phyloP scores from a whole-genome alignment of 2,888 invertebrate genomes.

The Parascotia fuliginaria region DNA sequence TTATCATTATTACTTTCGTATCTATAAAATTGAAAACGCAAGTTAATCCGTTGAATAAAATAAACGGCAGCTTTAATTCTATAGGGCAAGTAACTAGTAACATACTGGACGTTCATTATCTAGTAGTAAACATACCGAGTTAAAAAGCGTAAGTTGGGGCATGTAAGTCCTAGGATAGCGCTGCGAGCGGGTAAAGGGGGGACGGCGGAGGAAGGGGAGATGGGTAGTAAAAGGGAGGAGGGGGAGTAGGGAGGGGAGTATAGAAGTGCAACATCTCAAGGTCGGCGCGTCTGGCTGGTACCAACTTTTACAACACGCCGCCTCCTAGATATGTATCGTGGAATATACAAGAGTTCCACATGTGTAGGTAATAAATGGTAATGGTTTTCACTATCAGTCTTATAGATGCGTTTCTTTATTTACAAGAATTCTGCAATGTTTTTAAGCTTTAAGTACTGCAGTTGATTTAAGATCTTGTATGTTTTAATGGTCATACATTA shows the following conservation, averaged over 20 bases:
- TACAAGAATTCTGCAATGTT: slow-evolving; percentile 16
- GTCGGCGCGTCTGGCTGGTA: slow-evolving; percentile 60
- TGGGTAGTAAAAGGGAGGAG: slow-evolving; percentile 11
- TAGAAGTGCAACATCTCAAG: slow-evolving; percentile 72
- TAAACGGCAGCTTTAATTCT: slow-evolving; percentile 20
- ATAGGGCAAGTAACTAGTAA: slow-evolving; percentile 21
- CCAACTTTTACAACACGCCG: slow-evolving; percentile 36
- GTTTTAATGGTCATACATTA: too few species aligned
- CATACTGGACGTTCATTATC: slow-evolving; percentile 22
- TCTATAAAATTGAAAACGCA: neutral
- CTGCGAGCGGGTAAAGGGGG: slow-evolving; percentile 22
- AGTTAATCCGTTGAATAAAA: neutral
- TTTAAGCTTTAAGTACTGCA: slow-evolving; percentile 5
- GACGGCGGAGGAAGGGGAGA: slow-evolving; percentile 13
- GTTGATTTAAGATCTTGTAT: neutral
- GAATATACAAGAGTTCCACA: slow-evolving; percentile 25
- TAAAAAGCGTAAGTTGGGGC: slow-evolving; percentile 39
- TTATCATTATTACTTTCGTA: neutral
- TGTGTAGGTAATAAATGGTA: slow-evolving; percentile 44
- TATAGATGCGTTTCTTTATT: slow-evolving; percentile 26
- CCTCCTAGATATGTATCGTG: slow-evolving; percentile 36
- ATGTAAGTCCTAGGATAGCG: slow-evolving; percentile 42
- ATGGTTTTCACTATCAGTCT: slow-evolving; percentile 30
- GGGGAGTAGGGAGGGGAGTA: slow-evolving; percentile 30
- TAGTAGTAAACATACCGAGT: slow-evolving; percentile 36